Evolutionary conservation across 2,797 vertebrate species (phyloP).

Genomic region (Pterois miles): DNA sequence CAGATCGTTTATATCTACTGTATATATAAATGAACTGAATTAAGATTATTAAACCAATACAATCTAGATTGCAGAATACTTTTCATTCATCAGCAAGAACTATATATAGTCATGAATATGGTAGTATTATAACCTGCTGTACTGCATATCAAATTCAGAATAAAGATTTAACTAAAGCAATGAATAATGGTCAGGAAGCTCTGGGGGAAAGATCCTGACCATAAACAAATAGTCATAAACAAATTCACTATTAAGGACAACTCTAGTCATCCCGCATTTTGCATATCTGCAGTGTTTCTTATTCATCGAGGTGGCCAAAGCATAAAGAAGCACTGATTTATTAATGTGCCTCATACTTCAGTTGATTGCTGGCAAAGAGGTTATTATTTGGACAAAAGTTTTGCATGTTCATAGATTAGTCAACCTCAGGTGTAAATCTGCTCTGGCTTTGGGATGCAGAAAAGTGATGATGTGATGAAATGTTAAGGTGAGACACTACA

Average conservation of each 20-base stretch:
- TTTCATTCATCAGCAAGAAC: background rate
- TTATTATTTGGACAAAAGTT: background rate
- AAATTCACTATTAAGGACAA: slow-evolving; percentile 67
- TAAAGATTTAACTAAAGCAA: slow-evolving; percentile 34
- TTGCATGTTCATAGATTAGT: background rate
- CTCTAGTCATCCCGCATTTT: slow-evolving; percentile 49
- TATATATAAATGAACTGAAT: background rate
- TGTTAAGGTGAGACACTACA: background rate
- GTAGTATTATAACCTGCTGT: background rate
- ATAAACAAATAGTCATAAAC: slow-evolving; percentile 75
- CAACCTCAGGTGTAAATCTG: background rate
- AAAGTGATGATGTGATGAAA: background rate
- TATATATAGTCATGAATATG: background rate
- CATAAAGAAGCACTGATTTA: slow-evolving; percentile 38
- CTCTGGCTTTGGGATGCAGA: background rate
- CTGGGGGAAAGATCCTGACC: slow-evolving; percentile 61
- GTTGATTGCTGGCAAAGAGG: background rate
- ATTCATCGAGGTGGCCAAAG: slow-evolving; percentile 29
- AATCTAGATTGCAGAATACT: background rate
- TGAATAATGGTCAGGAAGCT: slow-evolving; percentile 46
- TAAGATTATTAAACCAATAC: background rate
- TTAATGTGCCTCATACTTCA: background rate
- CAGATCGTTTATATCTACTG: background rate
- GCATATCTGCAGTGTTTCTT: slow-evolving; percentile 53
- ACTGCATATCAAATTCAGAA: slow-evolving; percentile 1